Evolutionary conservation across 1,140 invertebrate species (phyloP).

Genomic region (Drosophila subobscura): DNA sequence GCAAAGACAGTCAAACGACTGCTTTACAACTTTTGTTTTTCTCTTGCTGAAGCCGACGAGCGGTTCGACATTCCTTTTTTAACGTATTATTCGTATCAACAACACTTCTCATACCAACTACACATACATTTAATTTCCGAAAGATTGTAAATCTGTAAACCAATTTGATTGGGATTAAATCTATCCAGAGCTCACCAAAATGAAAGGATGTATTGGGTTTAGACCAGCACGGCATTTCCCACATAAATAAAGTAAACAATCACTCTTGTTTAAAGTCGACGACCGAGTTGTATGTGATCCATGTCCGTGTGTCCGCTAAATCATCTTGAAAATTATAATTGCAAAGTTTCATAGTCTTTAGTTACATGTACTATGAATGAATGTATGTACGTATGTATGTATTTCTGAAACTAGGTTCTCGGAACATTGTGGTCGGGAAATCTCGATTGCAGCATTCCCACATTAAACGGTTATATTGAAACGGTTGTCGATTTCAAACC

Average conservation of each 20-base stretch:
- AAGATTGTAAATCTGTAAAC: background rate
- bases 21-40: slow-evolving; percentile 33
- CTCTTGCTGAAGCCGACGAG: slow-evolving; percentile 37
- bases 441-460: slow-evolving; percentile 27
- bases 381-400: slow-evolving; percentile 2
- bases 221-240: too few species aligned
- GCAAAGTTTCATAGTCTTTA: too few species aligned
- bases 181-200: too few species aligned
- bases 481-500: slow-evolving; percentile 10
- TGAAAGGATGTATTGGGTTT: too few species aligned
- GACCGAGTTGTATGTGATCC: slow-evolving; percentile 8
- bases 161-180: too few species aligned
- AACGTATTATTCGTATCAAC: slow-evolving; percentile 2
- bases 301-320: slow-evolving; percentile 35
- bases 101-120: slow-evolving; percentile 44
- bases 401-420: slow-evolving; percentile 20
- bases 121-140: slow-evolving; percentile 29
- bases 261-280: background rate
- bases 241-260: too few species aligned
- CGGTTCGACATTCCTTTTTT: slow-evolving; percentile 23
- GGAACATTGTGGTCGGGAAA: slow-evolving; percentile 27
- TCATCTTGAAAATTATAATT: slow-evolving; percentile 3
- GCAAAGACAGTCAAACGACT: slow-evolving; percentile 30
- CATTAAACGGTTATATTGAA: slow-evolving; percentile 8
- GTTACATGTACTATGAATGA: too few species aligned